A percentile compares a stretch with the other conserved stretches of the same genome.
Evolutionary conservation across 30 jellyfish, hydroid and myxozoan species (phyloP).

Genomic region (Aurelia aurita): DNA sequence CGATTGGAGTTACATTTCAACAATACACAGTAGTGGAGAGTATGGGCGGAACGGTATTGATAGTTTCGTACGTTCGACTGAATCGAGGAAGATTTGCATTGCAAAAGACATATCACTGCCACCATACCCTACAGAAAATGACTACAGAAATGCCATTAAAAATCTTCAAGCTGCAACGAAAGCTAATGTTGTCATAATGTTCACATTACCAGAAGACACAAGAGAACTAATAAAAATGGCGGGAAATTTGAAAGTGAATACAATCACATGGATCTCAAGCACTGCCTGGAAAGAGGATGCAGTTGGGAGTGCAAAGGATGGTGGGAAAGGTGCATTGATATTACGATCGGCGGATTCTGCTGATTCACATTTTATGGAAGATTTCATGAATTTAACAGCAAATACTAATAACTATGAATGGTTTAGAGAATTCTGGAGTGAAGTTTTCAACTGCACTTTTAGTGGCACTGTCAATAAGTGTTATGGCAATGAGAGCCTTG

Average conservation of each 20-base stretch:
- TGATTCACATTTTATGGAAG: slow-evolving; percentile 37
- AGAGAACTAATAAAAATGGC: slow-evolving; percentile 60
- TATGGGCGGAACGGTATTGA: slow-evolving; percentile 45
- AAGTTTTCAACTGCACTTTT: slow-evolving; percentile 46
- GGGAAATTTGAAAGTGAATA: not conserved
- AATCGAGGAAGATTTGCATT: slow-evolving; percentile 46
- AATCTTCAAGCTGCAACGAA: slow-evolving; percentile 2
- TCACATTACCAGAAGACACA: slow-evolving; percentile 57
- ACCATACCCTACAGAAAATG: slow-evolving; percentile 4
- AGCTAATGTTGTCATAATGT: slow-evolving; percentile 49
- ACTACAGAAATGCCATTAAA: slow-evolving; percentile 8
- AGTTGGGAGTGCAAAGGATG: slow-evolving; percentile 12
- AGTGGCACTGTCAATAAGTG: slow-evolving; percentile 31
- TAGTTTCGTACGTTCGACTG: slow-evolving; percentile 8
- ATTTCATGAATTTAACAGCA: slow-evolving; percentile 45
- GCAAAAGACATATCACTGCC: slow-evolving; percentile 25
- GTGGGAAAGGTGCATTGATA: slow-evolving; percentile 64
- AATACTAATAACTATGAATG: slow-evolving; percentile 46
- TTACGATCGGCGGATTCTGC: slow-evolving; percentile 27
- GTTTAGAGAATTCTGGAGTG: slow-evolving; percentile 78
- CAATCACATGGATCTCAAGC: slow-evolving; percentile 44
- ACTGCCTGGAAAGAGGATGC: slow-evolving; percentile 45
- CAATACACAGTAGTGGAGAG: slow-evolving; percentile 33
- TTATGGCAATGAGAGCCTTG: slow-evolving; percentile 39
- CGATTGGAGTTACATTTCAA: slow-evolving; percentile 65